These are phyloP conservation scores for Anguilla rostrata DNA, from an alignment of 2,113 vertebrate genomes.

Conservation along the genomic window DNA sequence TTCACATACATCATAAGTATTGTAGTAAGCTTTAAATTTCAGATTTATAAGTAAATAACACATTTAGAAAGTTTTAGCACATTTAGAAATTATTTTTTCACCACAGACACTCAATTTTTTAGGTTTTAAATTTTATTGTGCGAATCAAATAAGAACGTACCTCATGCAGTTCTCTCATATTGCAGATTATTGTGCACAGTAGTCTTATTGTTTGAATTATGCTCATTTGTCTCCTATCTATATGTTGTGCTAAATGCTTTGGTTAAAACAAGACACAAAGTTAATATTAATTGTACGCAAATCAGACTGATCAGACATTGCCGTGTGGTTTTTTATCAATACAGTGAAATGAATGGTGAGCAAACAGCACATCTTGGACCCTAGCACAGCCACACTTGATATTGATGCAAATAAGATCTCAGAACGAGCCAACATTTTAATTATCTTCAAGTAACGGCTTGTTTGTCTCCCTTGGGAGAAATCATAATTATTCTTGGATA, in stretches of 20 bases:
- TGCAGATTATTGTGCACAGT: background rate
- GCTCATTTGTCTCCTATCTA: background rate
- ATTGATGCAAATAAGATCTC: background rate
- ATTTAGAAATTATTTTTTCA: background rate
- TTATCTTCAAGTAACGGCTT: constrained; percentile 7
- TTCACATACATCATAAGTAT: background rate
- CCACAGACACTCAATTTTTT: background rate
- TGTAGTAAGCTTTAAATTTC: background rate
- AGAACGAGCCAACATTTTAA: constrained; percentile 3
- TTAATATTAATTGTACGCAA: background rate
- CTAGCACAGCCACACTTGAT: background rate
- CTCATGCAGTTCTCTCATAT: background rate
- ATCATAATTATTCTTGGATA: constrained; percentile 2
- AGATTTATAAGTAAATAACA: too few species aligned
- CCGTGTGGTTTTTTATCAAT: background rate
- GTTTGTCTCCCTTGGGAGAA: background rate
- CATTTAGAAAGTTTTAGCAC: too few species aligned
- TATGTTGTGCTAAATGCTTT: background rate
- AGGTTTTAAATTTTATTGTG: background rate
- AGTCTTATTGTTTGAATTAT: background rate
- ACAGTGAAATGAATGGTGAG: background rate
- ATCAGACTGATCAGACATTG: background rate
- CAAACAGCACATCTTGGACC: background rate
- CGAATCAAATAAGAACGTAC: background rate
- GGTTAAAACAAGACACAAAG: background rate